Percentiles rank a stretch among this genome's conserved stretches.
Conservation (phyloP, 2,888 invertebrate species). For the Pteria penguin region DNA sequence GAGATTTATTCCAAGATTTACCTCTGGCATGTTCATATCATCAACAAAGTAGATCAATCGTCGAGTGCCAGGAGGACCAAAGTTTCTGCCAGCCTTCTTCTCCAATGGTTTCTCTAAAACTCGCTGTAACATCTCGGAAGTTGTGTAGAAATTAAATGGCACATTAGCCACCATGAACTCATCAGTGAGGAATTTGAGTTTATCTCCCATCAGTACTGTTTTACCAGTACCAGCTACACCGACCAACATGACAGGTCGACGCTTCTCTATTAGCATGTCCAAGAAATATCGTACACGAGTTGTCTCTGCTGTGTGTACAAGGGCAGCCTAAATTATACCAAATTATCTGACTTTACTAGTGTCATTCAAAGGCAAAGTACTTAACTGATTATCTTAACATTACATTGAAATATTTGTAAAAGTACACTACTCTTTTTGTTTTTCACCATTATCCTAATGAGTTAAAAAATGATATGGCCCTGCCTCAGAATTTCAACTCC, state of each 20-base stretch:
- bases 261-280: conserved; percentile 92
- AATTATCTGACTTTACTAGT: no score
- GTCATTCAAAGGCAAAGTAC: no score
- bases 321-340: conserved; percentile 87
- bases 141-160: conserved; percentile 97
- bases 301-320: conserved; percentile 96
- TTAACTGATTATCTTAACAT: no score
- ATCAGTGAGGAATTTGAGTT: conserved; percentile 89
- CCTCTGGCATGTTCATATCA: conserved; percentile 99
- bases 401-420: no score
- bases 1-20: conserved; percentile 79
- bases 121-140: conserved; percentile 85
- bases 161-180: conserved; percentile 92
- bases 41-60: conserved; percentile 96
- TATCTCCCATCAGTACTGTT: conserved; percentile 94
- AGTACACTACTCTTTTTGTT: no score
- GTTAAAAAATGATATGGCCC: no score
- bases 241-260: conserved; percentile 96
- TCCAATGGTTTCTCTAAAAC: conserved; percentile 96
- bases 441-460: no score
- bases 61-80: conserved; percentile 96
- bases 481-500: no score
- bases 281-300: conserved; percentile 93
- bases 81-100: conserved; percentile 97
- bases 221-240: conserved; percentile 96